Percentiles rank a stretch among this genome's conserved stretches.
Evolutionary conservation across 2,113 vertebrate species (phyloP).

Genomic region (Macquaria ambigua): DNA sequence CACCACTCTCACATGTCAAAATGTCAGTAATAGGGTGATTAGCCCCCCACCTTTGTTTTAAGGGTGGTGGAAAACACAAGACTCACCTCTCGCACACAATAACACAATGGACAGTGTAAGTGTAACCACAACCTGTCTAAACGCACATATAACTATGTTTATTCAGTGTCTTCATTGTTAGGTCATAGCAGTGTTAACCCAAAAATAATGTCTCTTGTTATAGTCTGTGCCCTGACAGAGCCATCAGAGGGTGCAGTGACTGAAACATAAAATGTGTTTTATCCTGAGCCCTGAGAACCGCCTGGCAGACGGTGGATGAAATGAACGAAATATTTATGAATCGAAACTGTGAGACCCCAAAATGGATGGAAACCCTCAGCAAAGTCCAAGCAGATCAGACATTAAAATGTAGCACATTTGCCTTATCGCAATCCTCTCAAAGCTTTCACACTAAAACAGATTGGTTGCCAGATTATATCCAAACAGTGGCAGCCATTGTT

Average conservation of each 20-base stretch:
- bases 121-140: slow-evolving; percentile 42
- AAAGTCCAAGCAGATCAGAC: slow-evolving; percentile 21
- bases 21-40: slow-evolving; percentile 72
- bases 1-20: slow-evolving; percentile 76
- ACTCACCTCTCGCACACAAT: slow-evolving; percentile 49
- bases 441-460: slow-evolving; percentile 42
- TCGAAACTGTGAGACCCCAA: slow-evolving; percentile 3
- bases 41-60: slow-evolving; percentile 69
- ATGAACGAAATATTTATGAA: neutral
- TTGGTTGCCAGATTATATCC: slow-evolving; percentile 43
- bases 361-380: neutral
- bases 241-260: neutral
- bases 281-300: neutral
- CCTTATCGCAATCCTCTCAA: slow-evolving; percentile 12
- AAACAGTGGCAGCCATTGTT: slow-evolving; percentile 49
- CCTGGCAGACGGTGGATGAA: slow-evolving; percentile 10
- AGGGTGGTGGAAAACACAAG: slow-evolving; percentile 55
- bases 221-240: neutral
- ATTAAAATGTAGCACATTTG: slow-evolving; percentile 16
- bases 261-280: neutral
- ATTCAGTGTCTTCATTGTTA: slow-evolving; percentile 18
- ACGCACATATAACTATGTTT: slow-evolving; percentile 26
- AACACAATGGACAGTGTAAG: slow-evolving; percentile 40
- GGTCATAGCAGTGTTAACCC: slow-evolving; percentile 12
- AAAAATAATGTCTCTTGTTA: neutral